Conservation (phyloP, 2,888 invertebrate species). For the Drosophila emarginata region DNA sequence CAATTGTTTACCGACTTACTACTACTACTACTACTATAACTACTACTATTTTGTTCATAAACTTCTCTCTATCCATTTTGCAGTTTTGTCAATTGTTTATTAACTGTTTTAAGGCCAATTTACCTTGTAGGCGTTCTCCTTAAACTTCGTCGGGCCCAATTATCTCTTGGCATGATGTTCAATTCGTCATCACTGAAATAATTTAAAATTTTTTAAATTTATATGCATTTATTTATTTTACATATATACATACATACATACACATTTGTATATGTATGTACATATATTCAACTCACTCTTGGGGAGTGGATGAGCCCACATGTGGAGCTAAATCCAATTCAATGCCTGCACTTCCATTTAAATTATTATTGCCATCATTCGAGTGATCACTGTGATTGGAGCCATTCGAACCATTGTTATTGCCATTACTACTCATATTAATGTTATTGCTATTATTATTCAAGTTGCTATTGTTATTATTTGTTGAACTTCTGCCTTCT, state of each 20-base stretch:
- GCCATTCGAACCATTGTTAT: slow-evolving; percentile 20
- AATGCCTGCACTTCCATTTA: slow-evolving; percentile 75
- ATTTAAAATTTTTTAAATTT: not conserved
- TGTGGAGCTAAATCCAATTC: slow-evolving; percentile 82
- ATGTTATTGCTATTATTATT: slow-evolving; percentile 37
- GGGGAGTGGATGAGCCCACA: slow-evolving; percentile 74
- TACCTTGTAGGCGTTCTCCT: slow-evolving; percentile 92
- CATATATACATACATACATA: too few species aligned
- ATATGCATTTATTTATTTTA: slow-evolving; percentile 19
- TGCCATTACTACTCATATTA: slow-evolving; percentile 33
- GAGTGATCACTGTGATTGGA: slow-evolving; percentile 66
- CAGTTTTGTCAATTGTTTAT: slow-evolving; percentile 2
- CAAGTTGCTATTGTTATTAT: slow-evolving; percentile 24
- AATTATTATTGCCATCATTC: slow-evolving; percentile 76
- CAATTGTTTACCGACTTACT: not conserved
- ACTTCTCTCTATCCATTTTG: slow-evolving; percentile 1
- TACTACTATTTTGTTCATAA: not conserved
- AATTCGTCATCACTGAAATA: slow-evolving; percentile 84
- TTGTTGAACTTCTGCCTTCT: slow-evolving; percentile 19
- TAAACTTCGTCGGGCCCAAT: slow-evolving; percentile 93
- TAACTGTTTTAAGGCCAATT: slow-evolving; percentile 25
- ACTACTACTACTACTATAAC: not conserved
- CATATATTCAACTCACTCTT: slow-evolving; percentile 64
- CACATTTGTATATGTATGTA: too few species aligned
- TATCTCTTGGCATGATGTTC: slow-evolving; percentile 88